Percentiles rank a stretch among this genome's conserved stretches.
phyloP scores from a whole-genome alignment of 2,113 vertebrate species.

The Ailurus styani region DNA sequence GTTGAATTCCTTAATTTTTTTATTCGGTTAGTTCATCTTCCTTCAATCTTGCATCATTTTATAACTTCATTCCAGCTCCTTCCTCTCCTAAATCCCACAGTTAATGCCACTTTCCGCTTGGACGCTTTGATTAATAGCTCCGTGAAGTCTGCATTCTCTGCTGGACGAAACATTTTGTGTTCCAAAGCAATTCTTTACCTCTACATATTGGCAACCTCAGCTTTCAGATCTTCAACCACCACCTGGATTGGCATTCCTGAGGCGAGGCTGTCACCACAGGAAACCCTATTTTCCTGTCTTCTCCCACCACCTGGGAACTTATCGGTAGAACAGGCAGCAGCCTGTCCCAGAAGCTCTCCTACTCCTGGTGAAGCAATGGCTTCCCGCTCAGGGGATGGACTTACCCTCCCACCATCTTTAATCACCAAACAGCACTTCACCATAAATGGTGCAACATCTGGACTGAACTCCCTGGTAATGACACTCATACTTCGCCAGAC shows the following conservation, averaged over 20 bases:
- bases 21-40: constrained; percentile 21
- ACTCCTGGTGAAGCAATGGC: neutral
- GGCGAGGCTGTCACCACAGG: neutral
- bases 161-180: constrained; percentile 70
- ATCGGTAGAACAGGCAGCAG: neutral
- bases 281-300: constrained; percentile 36
- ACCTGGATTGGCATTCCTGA: constrained; percentile 45
- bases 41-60: constrained; percentile 54
- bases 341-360: neutral
- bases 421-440: neutral
- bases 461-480: neutral
- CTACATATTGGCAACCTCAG: constrained; percentile 48
- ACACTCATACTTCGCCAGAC: neutral
- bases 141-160: constrained; percentile 59
- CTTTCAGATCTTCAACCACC: constrained; percentile 61
- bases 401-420: neutral
- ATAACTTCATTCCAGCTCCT: constrained; percentile 54
- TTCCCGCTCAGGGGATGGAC: neutral
- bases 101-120: constrained; percentile 66
- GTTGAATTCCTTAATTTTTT: constrained; percentile 50
- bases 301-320: neutral
- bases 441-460: neutral
- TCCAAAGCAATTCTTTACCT: constrained; percentile 67
- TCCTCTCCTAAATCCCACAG: constrained; percentile 46
- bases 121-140: constrained; percentile 73